Base-by-base conservation (phyloP, 1,140 invertebrate genomes). In the Rhagoletis zephyria region DNA sequence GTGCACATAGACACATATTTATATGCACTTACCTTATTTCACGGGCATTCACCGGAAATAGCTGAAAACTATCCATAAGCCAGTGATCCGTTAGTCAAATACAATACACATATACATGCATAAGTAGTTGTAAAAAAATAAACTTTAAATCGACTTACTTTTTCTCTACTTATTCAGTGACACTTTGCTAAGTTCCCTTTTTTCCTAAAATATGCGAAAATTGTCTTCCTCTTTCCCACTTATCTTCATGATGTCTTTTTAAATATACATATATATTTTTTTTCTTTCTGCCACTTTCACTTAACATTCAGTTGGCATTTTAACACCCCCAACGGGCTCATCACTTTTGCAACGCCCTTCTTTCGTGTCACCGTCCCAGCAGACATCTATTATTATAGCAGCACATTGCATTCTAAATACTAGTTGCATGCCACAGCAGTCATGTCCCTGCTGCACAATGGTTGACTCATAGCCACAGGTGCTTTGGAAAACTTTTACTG, bases 401-500 rank as follows among this genome's bases (percentile, higher is more conserved):
- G 12, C 42, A 45, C 61, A n/a, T 48, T 42, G 65, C 65, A 45
- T 30, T 70, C 30, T 30, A 30, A 30, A 30, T 30, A 30, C 30
- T 42, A 70, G 19, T 70, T 42, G 67, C 67, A 16, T 67, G 64
- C 64, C 30, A 67, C 42, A 48, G 14, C 10, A 48, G 12, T 4
- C 6, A 45, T 4, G 45, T 45, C 64, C 64, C 6, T 56, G 51
- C n/a, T 65, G 64, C 67, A 70, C 42, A 63, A n/a, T 48, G 16
- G 42, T 74, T 48, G 67, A 42, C 30, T 74, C n/a, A 16, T 74
- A 74, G 67, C 67, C 67, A 74, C 67, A 74, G 67, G 67, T 74
- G 67, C 42, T 74, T 74, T 74, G 42, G 67, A 74, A n/a, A 74
- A 74, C 67, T 74, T 74, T 74, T 48, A 74, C 42, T 74, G 40